Evolutionary conservation across 2,113 vertebrate species (phyloP).

Genomic region (Amia ocellicauda): DNA sequence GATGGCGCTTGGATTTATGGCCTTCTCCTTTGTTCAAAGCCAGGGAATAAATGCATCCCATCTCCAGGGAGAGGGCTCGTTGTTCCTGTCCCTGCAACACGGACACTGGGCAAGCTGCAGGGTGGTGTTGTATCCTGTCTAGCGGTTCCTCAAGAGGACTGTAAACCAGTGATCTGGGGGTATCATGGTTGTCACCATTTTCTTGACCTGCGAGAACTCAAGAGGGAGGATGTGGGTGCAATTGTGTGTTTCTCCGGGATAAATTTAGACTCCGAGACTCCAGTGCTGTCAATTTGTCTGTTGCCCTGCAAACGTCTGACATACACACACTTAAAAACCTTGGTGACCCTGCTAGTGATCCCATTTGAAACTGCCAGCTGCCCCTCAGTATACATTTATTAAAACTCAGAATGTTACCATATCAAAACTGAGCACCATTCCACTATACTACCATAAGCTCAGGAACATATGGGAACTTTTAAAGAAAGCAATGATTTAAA

Average conservation of each 20-base stretch:
- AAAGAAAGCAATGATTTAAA: too few relatives aligned
- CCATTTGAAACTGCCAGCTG: too few relatives aligned
- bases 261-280: not conserved
- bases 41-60: slow-evolving; percentile 15
- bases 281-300: too few relatives aligned
- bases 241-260: not conserved
- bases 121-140: slow-evolving; percentile 2
- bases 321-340: too few relatives aligned
- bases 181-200: too few relatives aligned
- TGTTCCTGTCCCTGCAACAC: slow-evolving; percentile 14
- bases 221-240: not conserved
- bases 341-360: too few relatives aligned
- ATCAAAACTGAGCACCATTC: too few relatives aligned
- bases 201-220: not conserved
- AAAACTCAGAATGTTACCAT: too few relatives aligned
- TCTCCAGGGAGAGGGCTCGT: slow-evolving; percentile 12
- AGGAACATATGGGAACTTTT: too few relatives aligned
- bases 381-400: too few relatives aligned
- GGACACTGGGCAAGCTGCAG: slow-evolving; percentile 5
- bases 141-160: not conserved
- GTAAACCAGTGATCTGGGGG: not conserved
- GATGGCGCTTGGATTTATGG: slow-evolving; percentile 10
- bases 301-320: too few relatives aligned
- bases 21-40: not conserved
- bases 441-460: too few relatives aligned